Evolutionary conservation across 2,113 vertebrate species (phyloP).

Genomic region (Peromyscus polionotus): DNA sequence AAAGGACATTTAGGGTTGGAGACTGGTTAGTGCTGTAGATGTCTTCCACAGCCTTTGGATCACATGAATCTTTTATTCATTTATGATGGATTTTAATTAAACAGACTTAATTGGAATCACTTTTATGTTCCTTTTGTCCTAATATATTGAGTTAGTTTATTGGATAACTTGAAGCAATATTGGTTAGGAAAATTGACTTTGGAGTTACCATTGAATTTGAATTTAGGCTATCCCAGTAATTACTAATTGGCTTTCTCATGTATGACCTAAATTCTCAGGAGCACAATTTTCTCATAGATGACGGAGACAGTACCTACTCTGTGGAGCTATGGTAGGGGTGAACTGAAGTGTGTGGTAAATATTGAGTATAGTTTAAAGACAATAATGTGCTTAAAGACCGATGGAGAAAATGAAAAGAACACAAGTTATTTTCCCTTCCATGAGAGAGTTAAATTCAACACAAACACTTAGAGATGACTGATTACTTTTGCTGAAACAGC

Average conservation of each 20-base stretch:
- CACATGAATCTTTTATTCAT: constrained; percentile 48
- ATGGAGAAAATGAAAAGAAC: not conserved
- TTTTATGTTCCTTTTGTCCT: constrained; percentile 56
- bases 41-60: constrained; percentile 36
- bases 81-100: constrained; percentile 57
- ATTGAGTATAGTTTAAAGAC: not conserved
- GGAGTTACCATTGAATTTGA: constrained; percentile 41
- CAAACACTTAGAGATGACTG: not conserved
- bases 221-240: constrained; percentile 13
- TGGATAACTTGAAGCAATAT: constrained; percentile 63
- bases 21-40: not conserved
- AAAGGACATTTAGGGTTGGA: constrained; percentile 31
- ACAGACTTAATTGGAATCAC: constrained; percentile 27
- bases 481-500: not conserved
- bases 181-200: constrained; percentile 17
- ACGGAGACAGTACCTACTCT: not conserved
- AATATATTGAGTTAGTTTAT: constrained; percentile 60
- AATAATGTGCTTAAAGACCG: not conserved
- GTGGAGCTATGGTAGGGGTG: not conserved
- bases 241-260: constrained; percentile 20
- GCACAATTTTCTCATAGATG: constrained; percentile 8
- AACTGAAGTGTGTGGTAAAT: not conserved
- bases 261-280: constrained; percentile 37
- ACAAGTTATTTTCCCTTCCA: constrained; percentile 16
- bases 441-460: constrained; percentile 20